Conservation (phyloP, 2,888 invertebrate genomes). For the Blastobasis adustella region DNA sequence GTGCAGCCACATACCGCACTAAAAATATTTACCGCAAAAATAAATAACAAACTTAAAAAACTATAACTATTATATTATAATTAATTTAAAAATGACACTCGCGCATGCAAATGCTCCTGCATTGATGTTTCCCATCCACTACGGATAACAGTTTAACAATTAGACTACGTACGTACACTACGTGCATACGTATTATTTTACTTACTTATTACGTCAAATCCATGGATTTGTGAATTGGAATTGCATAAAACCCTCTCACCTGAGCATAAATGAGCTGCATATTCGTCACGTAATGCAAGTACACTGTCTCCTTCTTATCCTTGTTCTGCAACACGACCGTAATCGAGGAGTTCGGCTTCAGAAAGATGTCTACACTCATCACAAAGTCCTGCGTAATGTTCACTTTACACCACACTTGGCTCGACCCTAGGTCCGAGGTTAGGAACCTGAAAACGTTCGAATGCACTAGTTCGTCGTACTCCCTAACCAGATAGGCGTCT, state of each 20-base stretch:
- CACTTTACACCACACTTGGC: constrained; percentile 79
- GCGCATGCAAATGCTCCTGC: too few relatives aligned
- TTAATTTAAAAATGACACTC: too few relatives aligned
- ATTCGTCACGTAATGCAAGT: constrained; percentile 88
- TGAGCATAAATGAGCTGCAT: constrained; percentile 82
- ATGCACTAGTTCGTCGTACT: constrained; percentile 74
- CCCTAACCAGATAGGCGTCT: constrained; percentile 77
- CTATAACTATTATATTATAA: too few relatives aligned
- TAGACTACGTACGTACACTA: too few relatives aligned
- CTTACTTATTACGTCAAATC: too few relatives aligned
- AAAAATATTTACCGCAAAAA: too few relatives aligned
- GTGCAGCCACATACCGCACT: too few relatives aligned
- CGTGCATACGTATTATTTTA: too few relatives aligned
- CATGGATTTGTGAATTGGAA: too few relatives aligned
- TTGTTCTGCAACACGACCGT: constrained; percentile 84
- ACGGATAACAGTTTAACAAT: too few relatives aligned
- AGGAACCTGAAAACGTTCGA: constrained; percentile 82
- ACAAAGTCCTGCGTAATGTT: constrained; percentile 79
- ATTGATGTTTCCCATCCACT: too few relatives aligned
- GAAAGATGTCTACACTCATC: constrained; percentile 80
- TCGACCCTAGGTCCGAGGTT: constrained; percentile 80
- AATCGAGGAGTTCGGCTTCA: constrained; percentile 87
- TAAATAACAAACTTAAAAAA: too few relatives aligned
- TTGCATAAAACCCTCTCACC: constrained; percentile 53
- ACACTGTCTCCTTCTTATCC: constrained; percentile 85